These are phyloP conservation scores for Motacilla alba DNA, from an alignment of 2,113 vertebrate species.

Conservation along the genomic window DNA sequence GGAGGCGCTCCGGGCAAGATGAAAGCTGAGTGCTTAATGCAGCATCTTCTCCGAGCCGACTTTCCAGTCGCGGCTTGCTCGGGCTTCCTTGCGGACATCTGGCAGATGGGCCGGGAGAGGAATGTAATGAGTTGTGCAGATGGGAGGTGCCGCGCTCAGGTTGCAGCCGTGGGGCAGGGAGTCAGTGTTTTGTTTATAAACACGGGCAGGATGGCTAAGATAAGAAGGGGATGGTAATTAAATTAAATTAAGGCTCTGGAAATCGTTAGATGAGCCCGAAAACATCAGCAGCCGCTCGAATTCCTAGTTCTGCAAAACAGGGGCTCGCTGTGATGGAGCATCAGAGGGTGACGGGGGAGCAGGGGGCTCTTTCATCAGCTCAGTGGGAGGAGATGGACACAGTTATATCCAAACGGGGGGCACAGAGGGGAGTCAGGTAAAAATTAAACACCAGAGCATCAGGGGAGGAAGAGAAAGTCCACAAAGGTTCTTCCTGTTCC, in stretches of 20 bases:
- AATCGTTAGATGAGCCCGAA: constrained; percentile 50
- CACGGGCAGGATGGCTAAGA: constrained; percentile 60
- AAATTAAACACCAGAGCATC: not conserved
- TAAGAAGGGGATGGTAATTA: constrained; percentile 65
- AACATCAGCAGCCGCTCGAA: not conserved
- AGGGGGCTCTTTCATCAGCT: not conserved
- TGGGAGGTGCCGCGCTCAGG: constrained; percentile 54
- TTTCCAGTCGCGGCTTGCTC: constrained; percentile 43
- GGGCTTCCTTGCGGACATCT: constrained; percentile 43
- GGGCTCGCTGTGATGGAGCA: not conserved
- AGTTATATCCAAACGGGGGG: not conserved
- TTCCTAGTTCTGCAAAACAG: not conserved
- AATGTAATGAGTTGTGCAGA: constrained; percentile 64
- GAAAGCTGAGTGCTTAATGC: not conserved
- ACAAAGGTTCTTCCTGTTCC: not conserved
- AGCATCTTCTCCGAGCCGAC: not conserved
- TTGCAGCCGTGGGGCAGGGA: constrained; percentile 61
- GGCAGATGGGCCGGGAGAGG: not conserved
- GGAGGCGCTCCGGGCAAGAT: not conserved
- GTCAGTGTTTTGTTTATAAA: constrained; percentile 67
- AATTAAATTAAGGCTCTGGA: constrained; percentile 70
- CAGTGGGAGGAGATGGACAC: not conserved
- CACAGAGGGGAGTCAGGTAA: not conserved
- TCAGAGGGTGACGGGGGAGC: not conserved
- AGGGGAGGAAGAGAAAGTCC: not conserved